Evolutionary conservation across 2,888 invertebrate genomes (phyloP).

Genomic region (Steinernema carpocapsae): DNA sequence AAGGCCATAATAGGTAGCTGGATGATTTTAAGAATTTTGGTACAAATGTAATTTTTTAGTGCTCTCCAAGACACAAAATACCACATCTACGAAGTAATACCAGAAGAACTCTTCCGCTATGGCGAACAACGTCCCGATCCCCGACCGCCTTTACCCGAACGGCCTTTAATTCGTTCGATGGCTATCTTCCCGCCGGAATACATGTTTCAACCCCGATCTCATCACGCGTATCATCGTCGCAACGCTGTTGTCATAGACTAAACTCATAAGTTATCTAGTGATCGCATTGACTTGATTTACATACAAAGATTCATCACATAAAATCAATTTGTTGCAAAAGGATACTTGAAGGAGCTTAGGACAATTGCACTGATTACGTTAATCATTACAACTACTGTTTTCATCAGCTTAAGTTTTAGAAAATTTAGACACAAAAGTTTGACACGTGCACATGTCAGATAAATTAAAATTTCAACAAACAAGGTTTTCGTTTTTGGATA

Average conservation of each 20-base stretch:
- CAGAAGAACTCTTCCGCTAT: constrained; percentile 5
- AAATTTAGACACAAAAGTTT: too few species aligned
- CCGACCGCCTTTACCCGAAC: neutral
- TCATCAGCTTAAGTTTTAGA: too few species aligned
- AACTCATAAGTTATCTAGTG: neutral
- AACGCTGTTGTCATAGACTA: constrained; percentile 1
- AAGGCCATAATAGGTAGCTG: constrained; percentile 9
- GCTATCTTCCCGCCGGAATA: constrained; percentile 15
- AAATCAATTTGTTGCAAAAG: neutral
- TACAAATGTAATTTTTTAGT: neutral
- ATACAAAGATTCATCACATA: neutral
- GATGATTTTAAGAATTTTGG: neutral
- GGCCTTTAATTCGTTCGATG: constrained; percentile 6
- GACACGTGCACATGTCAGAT: too few species aligned
- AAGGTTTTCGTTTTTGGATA: too few species aligned
- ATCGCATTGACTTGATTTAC: neutral
- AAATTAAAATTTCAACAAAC: too few species aligned
- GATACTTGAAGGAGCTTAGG: neutral
- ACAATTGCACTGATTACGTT: too few species aligned
- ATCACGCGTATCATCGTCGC: constrained; percentile 23
- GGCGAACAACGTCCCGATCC: constrained; percentile 19
- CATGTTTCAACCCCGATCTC: constrained; percentile 30
- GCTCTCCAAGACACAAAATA: neutral
- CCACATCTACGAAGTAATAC: constrained; percentile 17
- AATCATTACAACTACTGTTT: too few species aligned